Evolutionary conservation across 2,888 invertebrate genomes (phyloP).

Genomic region (Volucella zonaria): DNA sequence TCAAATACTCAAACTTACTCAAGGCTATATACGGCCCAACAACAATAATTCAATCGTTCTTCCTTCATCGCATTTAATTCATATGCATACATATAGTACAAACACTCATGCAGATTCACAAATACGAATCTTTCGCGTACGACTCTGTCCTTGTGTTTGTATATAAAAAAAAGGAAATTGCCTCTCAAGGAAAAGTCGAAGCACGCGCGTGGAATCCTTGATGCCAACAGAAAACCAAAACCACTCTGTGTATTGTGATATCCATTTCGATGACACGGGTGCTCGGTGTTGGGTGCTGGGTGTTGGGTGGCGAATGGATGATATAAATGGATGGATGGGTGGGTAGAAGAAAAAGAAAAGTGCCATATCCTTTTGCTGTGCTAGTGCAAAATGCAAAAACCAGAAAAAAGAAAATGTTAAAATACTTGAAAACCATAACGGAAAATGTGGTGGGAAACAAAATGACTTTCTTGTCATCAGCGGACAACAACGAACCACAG

Average conservation of each 20-base stretch:
- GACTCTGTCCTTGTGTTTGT: constrained; percentile 9
- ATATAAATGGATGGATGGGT: not conserved
- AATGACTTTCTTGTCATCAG: constrained; percentile 68
- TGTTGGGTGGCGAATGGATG: constrained; percentile 29
- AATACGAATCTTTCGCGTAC: no score
- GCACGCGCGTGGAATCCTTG: constrained; percentile 70
- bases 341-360: constrained; percentile 36
- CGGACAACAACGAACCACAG: not conserved
- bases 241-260: constrained; percentile 65
- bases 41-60: constrained; percentile 27
- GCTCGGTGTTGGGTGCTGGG: not conserved
- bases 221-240: constrained; percentile 41
- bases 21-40: constrained; percentile 22
- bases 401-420: constrained; percentile 4
- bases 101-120: constrained; percentile 3
- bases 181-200: constrained; percentile 70
- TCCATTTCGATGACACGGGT: constrained; percentile 40
- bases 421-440: constrained; percentile 60
- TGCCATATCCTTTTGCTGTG: constrained; percentile 38
- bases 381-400: constrained; percentile 49
- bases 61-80: not conserved
- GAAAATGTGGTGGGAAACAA: constrained; percentile 66
- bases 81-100: not conserved
- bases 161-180: constrained; percentile 56
- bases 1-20: constrained; percentile 13